Evolutionary conservation across 2,113 vertebrate genomes (phyloP), one percentile per base, ranked within the genome.

Genomic region (Ictidomys tridecemlineatus): DNA sequence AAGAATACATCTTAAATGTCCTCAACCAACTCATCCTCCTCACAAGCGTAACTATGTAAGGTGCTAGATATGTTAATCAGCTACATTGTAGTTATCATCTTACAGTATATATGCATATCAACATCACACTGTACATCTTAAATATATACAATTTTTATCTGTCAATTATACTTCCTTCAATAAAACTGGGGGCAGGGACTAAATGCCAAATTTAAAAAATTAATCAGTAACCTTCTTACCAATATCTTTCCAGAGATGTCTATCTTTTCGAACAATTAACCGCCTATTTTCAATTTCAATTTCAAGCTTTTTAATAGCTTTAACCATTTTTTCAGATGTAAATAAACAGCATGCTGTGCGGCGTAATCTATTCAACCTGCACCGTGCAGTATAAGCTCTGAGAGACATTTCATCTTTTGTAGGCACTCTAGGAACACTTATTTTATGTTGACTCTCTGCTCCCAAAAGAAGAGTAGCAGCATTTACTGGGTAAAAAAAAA

Each of bases 191-290:
- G 67, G 16, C 0, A 30, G 82, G 45, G 12, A 45, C 10, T 30
- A 88, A 80, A 45, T 4, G 18, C 4, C 39, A 5, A 95, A n/a
- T 53, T 58, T 34, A 34, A 32, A 77, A 14, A 53, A 86, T 34
- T 14, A 78, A 77, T 77, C 17, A n/a, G 14, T 3, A 30, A 53
- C 30, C 5, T 82, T 32, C 98, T 98, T 98, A 99, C 99, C 99
- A 84, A 99, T 98, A 97, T 99, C 99, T 84, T 99, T 99, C 99
- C 99, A 99, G 77, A 99, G 99, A 97, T 99, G 99, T 37, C 99
- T 98, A 96, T 99, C 99, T 96, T 98, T 99, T 26, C 99, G 99
- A 42, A 99, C 98, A 20, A 99, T 98, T 63, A 99, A 98, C 89
- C 99, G 99, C 28, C 97, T 98, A 91, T 98, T 98, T 96, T 99